A percentile compares a stretch with the other conserved stretches of the same genome.
Conservation (phyloP, 2,888 invertebrate genomes). For the Panzeria rudis region DNA sequence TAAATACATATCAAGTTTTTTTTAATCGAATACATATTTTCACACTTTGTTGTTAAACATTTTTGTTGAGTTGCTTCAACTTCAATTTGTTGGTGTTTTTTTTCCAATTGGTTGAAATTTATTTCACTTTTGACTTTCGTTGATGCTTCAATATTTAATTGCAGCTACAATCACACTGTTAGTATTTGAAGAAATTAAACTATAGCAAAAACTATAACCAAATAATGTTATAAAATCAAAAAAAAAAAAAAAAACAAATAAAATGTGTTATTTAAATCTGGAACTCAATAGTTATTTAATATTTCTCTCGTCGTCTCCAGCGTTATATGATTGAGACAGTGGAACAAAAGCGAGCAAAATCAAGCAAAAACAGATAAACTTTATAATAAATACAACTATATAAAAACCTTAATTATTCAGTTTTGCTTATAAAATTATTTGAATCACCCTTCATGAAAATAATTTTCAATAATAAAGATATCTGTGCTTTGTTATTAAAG, state of each 20-base stretch:
- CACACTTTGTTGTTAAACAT: slow-evolving; percentile 20
- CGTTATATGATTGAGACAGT: slow-evolving; percentile 40
- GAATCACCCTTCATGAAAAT: too few relatives aligned
- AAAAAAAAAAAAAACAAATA: background rate
- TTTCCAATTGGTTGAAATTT: slow-evolving; percentile 13
- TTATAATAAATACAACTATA: too few relatives aligned
- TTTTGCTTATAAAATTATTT: too few relatives aligned
- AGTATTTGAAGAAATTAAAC: slow-evolving; percentile 32
- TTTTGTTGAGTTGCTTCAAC: slow-evolving; percentile 1
- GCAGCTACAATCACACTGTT: slow-evolving; percentile 22
- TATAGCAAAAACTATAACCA: background rate
- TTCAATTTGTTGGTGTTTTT: background rate
- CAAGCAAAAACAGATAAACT: background rate
- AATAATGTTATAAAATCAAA: slow-evolving; percentile 3
- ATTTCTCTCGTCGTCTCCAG: slow-evolving; percentile 1
- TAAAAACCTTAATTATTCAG: too few relatives aligned
- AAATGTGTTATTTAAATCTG: background rate
- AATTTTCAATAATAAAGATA: too few relatives aligned
- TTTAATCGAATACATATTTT: slow-evolving; percentile 23
- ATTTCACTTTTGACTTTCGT: slow-evolving; percentile 51
- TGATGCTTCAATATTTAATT: slow-evolving; percentile 34
- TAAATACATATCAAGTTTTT: slow-evolving; percentile 39
- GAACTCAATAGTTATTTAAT: slow-evolving; percentile 37
- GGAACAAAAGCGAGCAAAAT: background rate
- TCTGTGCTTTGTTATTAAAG: too few relatives aligned